Percentiles rank a stretch among this genome's conserved stretches.
These are phyloP conservation scores for Dynastes maya DNA, from an alignment of 2,888 invertebrate genomes.

Conservation along the genomic window DNA sequence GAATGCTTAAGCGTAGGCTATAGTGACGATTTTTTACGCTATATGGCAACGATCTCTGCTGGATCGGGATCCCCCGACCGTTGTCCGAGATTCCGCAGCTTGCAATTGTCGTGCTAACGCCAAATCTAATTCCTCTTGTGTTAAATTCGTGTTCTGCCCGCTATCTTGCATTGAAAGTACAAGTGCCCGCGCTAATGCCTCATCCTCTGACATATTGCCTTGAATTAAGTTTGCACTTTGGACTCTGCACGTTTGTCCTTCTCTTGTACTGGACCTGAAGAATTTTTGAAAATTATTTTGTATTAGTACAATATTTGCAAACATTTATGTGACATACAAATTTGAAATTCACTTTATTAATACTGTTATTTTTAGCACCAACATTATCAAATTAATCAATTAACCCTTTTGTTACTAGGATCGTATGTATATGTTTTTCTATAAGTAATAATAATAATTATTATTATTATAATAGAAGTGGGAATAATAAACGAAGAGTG, in stretches of 20 bases:
- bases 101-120: constrained; percentile 73
- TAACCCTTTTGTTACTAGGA: too few relatives aligned
- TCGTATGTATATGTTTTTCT: too few relatives aligned
- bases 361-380: too few relatives aligned
- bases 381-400: too few relatives aligned
- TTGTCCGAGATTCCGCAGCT: constrained; percentile 54
- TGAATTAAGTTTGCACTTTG: constrained; percentile 53
- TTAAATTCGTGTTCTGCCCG: constrained; percentile 60
- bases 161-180: constrained; percentile 82
- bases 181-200: constrained; percentile 89
- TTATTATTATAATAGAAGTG: too few relatives aligned
- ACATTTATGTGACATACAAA: too few relatives aligned
- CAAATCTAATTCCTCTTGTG: constrained; percentile 69
- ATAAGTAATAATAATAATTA: too few relatives aligned
- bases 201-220: constrained; percentile 82
- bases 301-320: too few relatives aligned
- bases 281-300: not conserved
- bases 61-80: constrained; percentile 59
- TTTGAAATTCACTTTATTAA: too few relatives aligned
- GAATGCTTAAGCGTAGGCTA: constrained; percentile 16
- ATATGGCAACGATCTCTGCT: constrained; percentile 69
- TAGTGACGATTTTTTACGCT: constrained; percentile 63
- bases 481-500: too few relatives aligned
- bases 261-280: not conserved
- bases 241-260: constrained; percentile 66